These are phyloP conservation scores for Petrocephalus microphthalmus DNA, from an alignment of 2,113 vertebrate species.

Conservation along the genomic window DNA sequence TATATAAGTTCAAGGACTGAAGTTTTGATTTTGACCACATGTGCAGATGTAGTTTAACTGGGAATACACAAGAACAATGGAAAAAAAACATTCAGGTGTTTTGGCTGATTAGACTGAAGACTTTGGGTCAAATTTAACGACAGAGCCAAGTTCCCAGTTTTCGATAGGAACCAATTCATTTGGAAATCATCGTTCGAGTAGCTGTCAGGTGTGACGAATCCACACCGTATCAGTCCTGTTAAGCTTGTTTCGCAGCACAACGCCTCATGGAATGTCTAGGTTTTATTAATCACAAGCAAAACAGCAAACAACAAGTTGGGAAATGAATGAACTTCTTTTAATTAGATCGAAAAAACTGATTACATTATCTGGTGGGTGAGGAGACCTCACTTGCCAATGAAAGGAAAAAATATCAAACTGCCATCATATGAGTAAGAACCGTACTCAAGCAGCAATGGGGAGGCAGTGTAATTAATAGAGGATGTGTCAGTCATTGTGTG, in stretches of 20 bases:
- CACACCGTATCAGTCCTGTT: not conserved
- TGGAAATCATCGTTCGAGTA: not conserved
- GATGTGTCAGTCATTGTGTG: not conserved
- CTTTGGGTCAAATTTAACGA: not conserved
- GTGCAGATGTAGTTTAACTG: not conserved
- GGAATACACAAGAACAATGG: not conserved
- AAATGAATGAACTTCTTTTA: conserved; percentile 69
- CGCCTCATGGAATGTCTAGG: conserved; percentile 35
- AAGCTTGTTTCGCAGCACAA: conserved; percentile 30
- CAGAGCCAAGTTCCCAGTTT: not conserved
- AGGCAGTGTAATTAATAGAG: conserved; percentile 10
- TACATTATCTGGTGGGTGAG: conserved; percentile 59
- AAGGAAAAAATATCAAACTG: conserved; percentile 30
- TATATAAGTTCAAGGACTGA: not conserved
- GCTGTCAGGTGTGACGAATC: not conserved
- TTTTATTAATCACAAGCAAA: conserved; percentile 60
- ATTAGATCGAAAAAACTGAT: conserved; percentile 63
- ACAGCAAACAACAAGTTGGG: conserved; percentile 42
- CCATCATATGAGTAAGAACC: conserved; percentile 25
- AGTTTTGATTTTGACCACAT: not conserved
- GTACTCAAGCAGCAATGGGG: not conserved
- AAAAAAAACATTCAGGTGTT: not conserved
- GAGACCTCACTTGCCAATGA: conserved; percentile 50
- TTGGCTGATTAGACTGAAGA: not conserved
- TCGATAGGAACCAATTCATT: not conserved